phyloP scores from a whole-genome alignment of 1,140 invertebrate species.

The Contarinia nasturtii region DNA sequence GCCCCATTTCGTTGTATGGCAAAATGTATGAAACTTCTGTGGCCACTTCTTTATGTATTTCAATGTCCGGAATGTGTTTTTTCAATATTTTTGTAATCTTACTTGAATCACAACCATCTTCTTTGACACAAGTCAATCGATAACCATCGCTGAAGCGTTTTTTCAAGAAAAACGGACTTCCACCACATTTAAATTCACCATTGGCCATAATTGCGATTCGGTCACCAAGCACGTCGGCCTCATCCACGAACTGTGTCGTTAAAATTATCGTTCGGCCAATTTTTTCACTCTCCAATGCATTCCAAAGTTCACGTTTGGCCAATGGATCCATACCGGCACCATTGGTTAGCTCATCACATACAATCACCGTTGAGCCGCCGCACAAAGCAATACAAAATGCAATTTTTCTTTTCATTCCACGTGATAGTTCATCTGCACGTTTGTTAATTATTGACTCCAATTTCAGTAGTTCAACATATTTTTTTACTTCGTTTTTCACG shows the following conservation, averaged over 20 bases:
- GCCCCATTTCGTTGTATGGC: slow-evolving; percentile 10
- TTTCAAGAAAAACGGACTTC: slow-evolving; percentile 74
- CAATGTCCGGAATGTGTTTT: slow-evolving; percentile 14
- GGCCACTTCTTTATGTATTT: slow-evolving; percentile 16
- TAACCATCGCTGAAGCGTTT: slow-evolving; percentile 47
- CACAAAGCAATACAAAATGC: slow-evolving; percentile 56
- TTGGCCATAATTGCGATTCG: slow-evolving; percentile 77
- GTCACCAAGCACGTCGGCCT: slow-evolving; percentile 74
- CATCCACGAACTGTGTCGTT: slow-evolving; percentile 89
- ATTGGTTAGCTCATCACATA: slow-evolving; percentile 80
- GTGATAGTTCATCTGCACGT: slow-evolving; percentile 38
- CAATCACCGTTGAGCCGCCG: slow-evolving; percentile 37
- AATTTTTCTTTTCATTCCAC: slow-evolving; percentile 62
- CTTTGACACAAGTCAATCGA: slow-evolving; percentile 20
- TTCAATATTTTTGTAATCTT: slow-evolving; percentile 14
- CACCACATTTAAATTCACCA: slow-evolving; percentile 65
- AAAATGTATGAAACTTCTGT: slow-evolving; percentile 16
- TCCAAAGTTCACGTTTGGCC: slow-evolving; percentile 71
- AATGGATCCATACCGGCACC: slow-evolving; percentile 86
- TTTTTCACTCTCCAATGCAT: slow-evolving; percentile 40
- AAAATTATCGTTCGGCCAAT: slow-evolving; percentile 53
- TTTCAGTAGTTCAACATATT: slow-evolving; percentile 42
- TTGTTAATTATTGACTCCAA: slow-evolving; percentile 29
- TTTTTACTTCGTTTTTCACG: slow-evolving; percentile 28
- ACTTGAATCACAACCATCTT: slow-evolving; percentile 10